Evolutionary conservation across 1,140 invertebrate species (phyloP).

Genomic region (Drosophila dunni): DNA sequence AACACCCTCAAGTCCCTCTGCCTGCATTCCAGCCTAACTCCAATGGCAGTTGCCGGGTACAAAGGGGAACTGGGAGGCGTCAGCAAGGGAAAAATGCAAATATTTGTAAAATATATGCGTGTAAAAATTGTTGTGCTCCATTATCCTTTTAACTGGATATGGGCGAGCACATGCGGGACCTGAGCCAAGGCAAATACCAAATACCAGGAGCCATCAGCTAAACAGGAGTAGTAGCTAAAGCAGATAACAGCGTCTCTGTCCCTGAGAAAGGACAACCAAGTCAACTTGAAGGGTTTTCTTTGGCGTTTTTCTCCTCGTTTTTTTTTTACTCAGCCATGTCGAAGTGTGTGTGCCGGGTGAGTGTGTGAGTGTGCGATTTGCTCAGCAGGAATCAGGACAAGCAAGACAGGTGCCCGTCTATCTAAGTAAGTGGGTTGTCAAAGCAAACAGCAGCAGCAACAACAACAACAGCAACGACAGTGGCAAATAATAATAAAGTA

Average conservation of each 20-base stretch:
- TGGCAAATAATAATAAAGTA: constrained; percentile 73
- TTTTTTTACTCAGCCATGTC: constrained; percentile 17
- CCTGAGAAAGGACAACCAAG: constrained; percentile 2
- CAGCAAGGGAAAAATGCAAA: constrained; percentile 76
- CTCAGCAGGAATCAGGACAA: constrained; percentile 25
- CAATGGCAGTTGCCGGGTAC: constrained; percentile 24
- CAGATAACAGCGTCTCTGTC: constrained; percentile 9
- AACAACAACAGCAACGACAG: constrained; percentile 24
- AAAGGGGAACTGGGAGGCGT: constrained; percentile 9
- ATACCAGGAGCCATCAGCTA: constrained; percentile 74
- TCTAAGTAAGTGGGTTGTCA: constrained; percentile 75
- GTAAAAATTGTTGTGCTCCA: constrained; percentile 83
- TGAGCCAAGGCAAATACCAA: constrained; percentile 66
- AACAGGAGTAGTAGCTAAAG: constrained; percentile 19
- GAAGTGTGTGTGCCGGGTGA: not conserved
- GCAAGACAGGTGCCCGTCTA: constrained; percentile 55
- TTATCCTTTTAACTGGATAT: constrained; percentile 83
- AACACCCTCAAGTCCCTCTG: not conserved
- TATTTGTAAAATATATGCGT: constrained; percentile 83
- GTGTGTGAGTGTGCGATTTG: constrained; percentile 44
- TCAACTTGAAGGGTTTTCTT: constrained; percentile 43
- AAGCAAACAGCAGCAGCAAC: constrained; percentile 68
- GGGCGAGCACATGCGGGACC: constrained; percentile 57
- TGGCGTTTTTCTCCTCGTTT: too few relatives aligned
- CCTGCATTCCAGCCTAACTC: not conserved